Evolutionary conservation across 2,797 vertebrate genomes (phyloP), one percentile per base, ranked within the genome.

Genomic region (Peromyscus melanophrys): DNA sequence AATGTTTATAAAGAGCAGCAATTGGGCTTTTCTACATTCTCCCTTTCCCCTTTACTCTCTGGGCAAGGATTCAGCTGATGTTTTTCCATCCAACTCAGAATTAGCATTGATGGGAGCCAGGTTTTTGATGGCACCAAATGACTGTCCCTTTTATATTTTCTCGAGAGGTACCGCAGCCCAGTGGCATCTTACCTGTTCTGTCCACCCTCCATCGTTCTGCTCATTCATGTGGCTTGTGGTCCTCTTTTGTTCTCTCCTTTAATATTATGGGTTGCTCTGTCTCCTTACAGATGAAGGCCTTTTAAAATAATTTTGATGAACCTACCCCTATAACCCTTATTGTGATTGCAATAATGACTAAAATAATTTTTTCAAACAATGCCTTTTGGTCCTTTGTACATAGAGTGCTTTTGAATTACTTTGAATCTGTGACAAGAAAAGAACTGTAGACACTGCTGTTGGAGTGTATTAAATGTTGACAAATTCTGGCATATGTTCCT

Each of bases 251-350:
- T 67, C 59, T 95, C 27, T 86, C 78, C 52, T 77, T 83, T 81
- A 55, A 57, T 91, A 14, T n/a, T 63, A 43, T 49, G 11, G 14
- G 34, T 61, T 97, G 14, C 65, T 75, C 1, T 59, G 67, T 83
- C 43, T 95, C 43, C 27, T 95, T 80, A 65, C 61, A 77, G 23
- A 90, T 87, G 2, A 91, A 77, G 16, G 9, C 73, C 23, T 63
- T 94, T 88, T 46, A 0, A 43, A 94, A 93, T 65, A 89, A 55
- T 92, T 95, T 88, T 89, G 55, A 87, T 75, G 65, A 96, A 71
- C 4, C 2, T 46, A 43, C 3, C 61, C 21, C 19, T 55, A 10
- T 13, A 85, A 67, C 40, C 65, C 14, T 87, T 43, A 78, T 31
- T 93, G 9, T 83, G 83, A 75, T 83, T 59, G 13, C 29, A 69